A percentile compares a stretch with the other conserved stretches of the same genome.
These are phyloP conservation scores for Tetragonula carbonaria DNA, from an alignment of 2,888 invertebrate genomes.

Conservation along the genomic window DNA sequence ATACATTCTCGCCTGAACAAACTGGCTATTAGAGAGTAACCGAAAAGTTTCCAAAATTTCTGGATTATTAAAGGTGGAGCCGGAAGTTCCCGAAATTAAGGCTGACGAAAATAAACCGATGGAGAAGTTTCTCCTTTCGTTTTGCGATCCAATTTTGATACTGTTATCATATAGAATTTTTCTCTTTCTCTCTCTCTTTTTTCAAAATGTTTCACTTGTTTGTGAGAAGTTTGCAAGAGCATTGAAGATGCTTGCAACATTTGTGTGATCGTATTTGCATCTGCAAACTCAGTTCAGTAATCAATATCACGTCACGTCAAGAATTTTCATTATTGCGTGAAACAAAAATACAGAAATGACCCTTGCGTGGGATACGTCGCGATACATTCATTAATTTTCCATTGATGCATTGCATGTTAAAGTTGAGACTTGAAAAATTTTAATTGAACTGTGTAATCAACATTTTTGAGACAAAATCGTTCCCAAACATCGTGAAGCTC, in stretches of 20 bases:
- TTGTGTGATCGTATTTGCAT: background rate
- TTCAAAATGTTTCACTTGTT: no score
- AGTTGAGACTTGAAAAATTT: background rate
- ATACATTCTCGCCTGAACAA: slow-evolving; percentile 14
- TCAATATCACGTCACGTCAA: background rate
- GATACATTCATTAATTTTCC: background rate
- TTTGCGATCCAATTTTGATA: background rate
- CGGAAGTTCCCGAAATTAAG: background rate
- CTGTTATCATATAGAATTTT: no score
- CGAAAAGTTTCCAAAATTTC: background rate
- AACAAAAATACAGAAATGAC: background rate
- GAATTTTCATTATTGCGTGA: background rate
- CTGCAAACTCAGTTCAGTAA: background rate
- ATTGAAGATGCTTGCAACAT: background rate
- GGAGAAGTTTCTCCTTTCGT: background rate
- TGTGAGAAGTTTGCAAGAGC: no score
- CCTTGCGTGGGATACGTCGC: no score
- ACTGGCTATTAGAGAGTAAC: slow-evolving; percentile 2
- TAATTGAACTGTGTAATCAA: background rate
- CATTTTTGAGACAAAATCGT: background rate
- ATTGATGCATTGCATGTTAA: background rate
- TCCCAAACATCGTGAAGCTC: background rate
- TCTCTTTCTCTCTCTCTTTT: no score
- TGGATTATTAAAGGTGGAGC: background rate
- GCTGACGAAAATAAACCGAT: background rate